phyloP scores from a whole-genome alignment of 2,797 vertebrate species.

The Catharus ustulatus region DNA sequence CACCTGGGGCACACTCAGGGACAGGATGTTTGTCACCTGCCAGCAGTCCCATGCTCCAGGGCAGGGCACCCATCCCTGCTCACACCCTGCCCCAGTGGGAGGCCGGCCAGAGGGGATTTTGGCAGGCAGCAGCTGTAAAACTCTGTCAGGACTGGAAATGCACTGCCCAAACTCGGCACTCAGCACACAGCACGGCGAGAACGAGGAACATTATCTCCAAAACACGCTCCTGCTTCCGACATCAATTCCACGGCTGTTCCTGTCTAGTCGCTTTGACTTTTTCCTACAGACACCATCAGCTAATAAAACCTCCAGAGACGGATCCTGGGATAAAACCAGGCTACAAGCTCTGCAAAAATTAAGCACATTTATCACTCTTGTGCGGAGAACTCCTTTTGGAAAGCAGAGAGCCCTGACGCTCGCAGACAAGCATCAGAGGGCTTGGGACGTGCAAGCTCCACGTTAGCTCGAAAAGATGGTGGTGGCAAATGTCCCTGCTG shows the following conservation, averaged over 20 bases:
- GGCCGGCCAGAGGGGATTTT: background rate
- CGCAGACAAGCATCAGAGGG: slow-evolving; percentile 39
- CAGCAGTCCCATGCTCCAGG: rapidly evolving
- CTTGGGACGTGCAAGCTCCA: background rate
- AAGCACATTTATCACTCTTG: slow-evolving; percentile 65
- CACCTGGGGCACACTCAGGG: rapidly evolving
- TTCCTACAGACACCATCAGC: slow-evolving; percentile 61
- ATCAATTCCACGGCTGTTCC: slow-evolving; percentile 50
- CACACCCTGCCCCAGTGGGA: background rate
- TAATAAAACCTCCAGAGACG: slow-evolving; percentile 58
- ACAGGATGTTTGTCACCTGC: background rate
- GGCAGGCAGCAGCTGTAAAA: background rate
- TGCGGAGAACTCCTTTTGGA: background rate
- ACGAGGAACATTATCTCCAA: slow-evolving; percentile 57
- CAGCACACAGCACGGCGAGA: background rate
- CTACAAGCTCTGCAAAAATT: slow-evolving; percentile 59
- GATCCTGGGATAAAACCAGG: slow-evolving; percentile 57
- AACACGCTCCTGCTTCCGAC: slow-evolving; percentile 45
- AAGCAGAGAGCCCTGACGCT: slow-evolving; percentile 10
- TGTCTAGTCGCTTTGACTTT: slow-evolving; percentile 60
- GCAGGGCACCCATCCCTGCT: background rate
- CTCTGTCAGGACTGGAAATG: background rate
- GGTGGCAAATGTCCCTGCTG: background rate
- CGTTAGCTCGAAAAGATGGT: background rate
- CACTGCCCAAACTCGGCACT: background rate